A percentile compares a stretch with the other conserved stretches of the same genome.
phyloP scores from a whole-genome alignment of 2,888 invertebrate genomes.

The Notodonta ziczac region DNA sequence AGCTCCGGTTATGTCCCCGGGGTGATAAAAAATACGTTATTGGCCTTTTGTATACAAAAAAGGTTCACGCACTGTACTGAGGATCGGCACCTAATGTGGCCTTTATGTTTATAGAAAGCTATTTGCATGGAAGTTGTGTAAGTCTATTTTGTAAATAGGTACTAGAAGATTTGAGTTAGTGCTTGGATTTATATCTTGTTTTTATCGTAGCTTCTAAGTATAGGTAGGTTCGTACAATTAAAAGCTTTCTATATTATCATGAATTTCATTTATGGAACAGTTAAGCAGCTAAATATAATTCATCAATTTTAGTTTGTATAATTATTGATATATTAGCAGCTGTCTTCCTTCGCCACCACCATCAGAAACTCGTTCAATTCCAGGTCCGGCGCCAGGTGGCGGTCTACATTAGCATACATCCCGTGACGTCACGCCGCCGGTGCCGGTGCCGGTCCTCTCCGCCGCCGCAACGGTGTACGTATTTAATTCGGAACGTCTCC shows the following conservation, averaged over 20 bases:
- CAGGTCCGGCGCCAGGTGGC: neutral
- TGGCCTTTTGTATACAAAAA: constrained; percentile 27
- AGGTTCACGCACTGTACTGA: constrained; percentile 26
- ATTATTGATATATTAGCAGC: too few relatives aligned
- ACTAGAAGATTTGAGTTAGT: neutral
- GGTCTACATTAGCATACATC: neutral
- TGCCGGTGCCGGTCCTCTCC: neutral
- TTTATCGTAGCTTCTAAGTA: too few relatives aligned
- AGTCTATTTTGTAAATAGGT: neutral
- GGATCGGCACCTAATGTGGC: constrained; percentile 17
- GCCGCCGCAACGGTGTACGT: constrained; percentile 18
- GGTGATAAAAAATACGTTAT: constrained; percentile 38
- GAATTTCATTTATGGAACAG: too few relatives aligned
- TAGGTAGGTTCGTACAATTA: too few relatives aligned
- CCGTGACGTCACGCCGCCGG: neutral
- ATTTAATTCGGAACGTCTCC: constrained; percentile 59
- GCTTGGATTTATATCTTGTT: neutral
- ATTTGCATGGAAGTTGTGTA: neutral
- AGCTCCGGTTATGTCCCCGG: constrained; percentile 28
- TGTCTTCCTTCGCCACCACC: too few relatives aligned
- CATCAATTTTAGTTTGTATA: too few relatives aligned
- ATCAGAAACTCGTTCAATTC: neutral
- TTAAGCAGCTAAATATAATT: too few relatives aligned
- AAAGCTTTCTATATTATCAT: too few relatives aligned
- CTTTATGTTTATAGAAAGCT: neutral